Conservation (phyloP, 2,888 invertebrate genomes). For the Liodrosophila aerea region DNA sequence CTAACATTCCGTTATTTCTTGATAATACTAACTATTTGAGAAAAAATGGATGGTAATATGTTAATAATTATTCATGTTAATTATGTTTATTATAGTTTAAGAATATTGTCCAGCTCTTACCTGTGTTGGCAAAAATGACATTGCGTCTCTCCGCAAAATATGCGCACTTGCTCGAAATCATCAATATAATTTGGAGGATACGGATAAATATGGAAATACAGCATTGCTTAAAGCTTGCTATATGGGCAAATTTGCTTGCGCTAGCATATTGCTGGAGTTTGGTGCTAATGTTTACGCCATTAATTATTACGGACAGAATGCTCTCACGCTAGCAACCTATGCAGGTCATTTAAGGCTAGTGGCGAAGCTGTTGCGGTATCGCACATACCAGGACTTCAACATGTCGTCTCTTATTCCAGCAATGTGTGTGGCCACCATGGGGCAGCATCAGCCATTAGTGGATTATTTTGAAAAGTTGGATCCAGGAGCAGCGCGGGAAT, state of each 20-base stretch:
- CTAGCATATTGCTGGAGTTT: constrained; percentile 61
- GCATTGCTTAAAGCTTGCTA: constrained; percentile 80
- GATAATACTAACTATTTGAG: too few species aligned
- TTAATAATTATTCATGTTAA: background rate
- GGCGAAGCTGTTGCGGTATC: constrained; percentile 64
- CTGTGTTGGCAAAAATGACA: constrained; percentile 66
- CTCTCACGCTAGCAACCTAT: constrained; percentile 79
- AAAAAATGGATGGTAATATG: constrained; percentile 45
- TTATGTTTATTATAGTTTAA: too few species aligned
- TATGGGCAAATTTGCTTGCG: constrained; percentile 70
- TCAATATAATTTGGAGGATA: constrained; percentile 64
- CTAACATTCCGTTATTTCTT: too few species aligned
- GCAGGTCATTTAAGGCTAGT: constrained; percentile 68
- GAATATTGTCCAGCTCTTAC: constrained; percentile 52
- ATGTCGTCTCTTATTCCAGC: constrained; percentile 80
- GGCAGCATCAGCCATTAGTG: constrained; percentile 64
- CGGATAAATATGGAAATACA: constrained; percentile 80
- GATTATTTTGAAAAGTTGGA: constrained; percentile 64
- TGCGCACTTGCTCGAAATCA: constrained; percentile 53
- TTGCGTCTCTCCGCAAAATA: constrained; percentile 59
- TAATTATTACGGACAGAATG: constrained; percentile 81
- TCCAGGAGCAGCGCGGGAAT: constrained; percentile 30
- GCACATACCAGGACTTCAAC: constrained; percentile 79
- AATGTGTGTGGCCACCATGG: constrained; percentile 77
- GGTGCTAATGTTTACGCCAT: constrained; percentile 74